These are phyloP conservation scores for Ariopsis seemanni DNA, from an alignment of 2,113 vertebrate genomes.

Conservation along the genomic window DNA sequence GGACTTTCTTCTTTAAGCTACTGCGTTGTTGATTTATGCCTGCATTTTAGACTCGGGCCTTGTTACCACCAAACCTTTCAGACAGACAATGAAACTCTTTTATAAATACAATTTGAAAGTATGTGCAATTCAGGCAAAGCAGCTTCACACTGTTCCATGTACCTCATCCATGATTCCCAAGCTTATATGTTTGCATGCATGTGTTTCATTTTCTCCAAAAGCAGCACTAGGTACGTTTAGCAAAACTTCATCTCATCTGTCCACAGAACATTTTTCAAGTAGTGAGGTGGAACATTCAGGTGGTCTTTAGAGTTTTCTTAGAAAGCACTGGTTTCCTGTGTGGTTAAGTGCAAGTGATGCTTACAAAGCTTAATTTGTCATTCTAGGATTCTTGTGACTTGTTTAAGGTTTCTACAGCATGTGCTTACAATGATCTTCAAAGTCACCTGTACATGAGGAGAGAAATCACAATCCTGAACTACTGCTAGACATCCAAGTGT, in stretches of 20 bases:
- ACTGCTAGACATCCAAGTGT: background rate
- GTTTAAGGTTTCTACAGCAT: background rate
- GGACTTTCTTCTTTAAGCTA: background rate
- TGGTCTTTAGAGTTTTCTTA: background rate
- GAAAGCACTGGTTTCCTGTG: constrained; percentile 4
- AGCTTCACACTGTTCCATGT: background rate
- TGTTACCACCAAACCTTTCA: background rate
- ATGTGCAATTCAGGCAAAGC: background rate
- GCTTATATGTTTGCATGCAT: background rate
- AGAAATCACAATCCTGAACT: background rate
- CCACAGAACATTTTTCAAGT: background rate
- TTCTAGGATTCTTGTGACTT: background rate
- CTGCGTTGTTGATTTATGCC: background rate
- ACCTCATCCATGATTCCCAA: background rate
- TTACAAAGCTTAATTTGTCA: background rate
- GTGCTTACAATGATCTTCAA: constrained; percentile 1
- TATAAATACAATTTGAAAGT: background rate
- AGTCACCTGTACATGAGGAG: background rate
- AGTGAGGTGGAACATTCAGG: background rate
- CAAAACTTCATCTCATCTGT: background rate
- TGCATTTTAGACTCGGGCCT: background rate
- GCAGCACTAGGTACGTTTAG: background rate
- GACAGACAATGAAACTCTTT: no score
- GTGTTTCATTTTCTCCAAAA: background rate
- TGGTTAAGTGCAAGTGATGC: constrained; percentile 9